These are phyloP conservation scores for Plectrocnemia conspersa DNA, from an alignment of 1,140 invertebrate genomes.

Conservation along the genomic window DNA sequence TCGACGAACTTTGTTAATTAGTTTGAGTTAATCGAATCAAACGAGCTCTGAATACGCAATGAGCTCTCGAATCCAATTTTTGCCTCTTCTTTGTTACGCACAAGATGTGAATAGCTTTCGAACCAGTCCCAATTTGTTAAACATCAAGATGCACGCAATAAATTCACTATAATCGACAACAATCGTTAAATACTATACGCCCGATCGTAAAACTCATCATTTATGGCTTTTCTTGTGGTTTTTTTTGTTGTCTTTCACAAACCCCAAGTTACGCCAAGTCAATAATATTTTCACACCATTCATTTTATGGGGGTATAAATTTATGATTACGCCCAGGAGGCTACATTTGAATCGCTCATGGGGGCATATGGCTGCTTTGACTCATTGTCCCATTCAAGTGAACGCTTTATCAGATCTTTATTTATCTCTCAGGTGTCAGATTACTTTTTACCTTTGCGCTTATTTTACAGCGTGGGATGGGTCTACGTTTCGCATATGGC, in stretches of 20 bases:
- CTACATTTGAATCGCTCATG: slow-evolving; percentile 7
- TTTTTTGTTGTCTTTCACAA: not conserved
- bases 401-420: not conserved
- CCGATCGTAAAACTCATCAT: not conserved
- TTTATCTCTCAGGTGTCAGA: slow-evolving; percentile 6
- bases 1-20: slow-evolving; percentile 34
- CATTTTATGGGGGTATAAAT: slow-evolving; percentile 23
- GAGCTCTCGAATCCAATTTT: slow-evolving; percentile 1
- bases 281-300: slow-evolving; percentile 22
- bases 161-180: not conserved
- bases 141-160: not conserved
- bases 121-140: not conserved
- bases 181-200: no score
- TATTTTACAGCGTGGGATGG: no score
- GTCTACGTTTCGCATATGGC: no score
- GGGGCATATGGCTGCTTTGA: slow-evolving; percentile 4
- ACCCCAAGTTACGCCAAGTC: not conserved
- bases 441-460: no score
- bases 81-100: no score
- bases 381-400: not conserved
- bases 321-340: slow-evolving; percentile 12
- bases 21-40: slow-evolving; percentile 26
- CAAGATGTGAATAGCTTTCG: no score
- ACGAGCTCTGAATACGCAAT: slow-evolving; percentile 12
- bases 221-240: not conserved